These are phyloP conservation scores for Tanytarsus gracilentus DNA, from an alignment of 2,888 invertebrate genomes.

Conservation along the genomic window DNA sequence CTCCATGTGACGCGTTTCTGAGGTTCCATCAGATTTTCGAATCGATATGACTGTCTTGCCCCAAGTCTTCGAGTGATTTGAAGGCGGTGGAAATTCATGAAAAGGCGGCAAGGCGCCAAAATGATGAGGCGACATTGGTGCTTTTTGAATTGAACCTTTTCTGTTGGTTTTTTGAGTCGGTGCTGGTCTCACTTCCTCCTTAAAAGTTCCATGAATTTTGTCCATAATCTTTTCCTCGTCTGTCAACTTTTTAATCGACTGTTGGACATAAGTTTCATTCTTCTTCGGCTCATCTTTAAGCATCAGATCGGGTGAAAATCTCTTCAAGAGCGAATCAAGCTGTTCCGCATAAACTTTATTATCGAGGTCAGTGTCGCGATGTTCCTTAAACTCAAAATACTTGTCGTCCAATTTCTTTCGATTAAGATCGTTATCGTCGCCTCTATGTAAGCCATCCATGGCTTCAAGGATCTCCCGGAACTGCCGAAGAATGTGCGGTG, in stretches of 20 bases:
- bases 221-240: conserved; percentile 42
- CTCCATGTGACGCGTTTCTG: conserved; percentile 49
- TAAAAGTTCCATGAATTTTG: conserved; percentile 40
- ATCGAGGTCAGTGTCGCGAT: conserved; percentile 15
- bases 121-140: conserved; percentile 33
- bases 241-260: conserved; percentile 35
- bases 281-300: conserved; percentile 31
- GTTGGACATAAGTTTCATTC: conserved; percentile 31
- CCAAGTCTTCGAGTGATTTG: conserved; percentile 39
- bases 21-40: conserved; percentile 49
- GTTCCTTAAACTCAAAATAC: conserved; percentile 9
- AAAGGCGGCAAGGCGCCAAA: conserved; percentile 34
- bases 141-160: conserved; percentile 36
- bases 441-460: not conserved
- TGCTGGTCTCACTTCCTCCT: conserved; percentile 32
- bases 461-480: conserved; percentile 14
- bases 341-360: conserved; percentile 38
- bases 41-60: conserved; percentile 48
- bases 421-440: not conserved
- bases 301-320: conserved; percentile 36
- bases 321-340: conserved; percentile 40
- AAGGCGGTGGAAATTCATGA: conserved; percentile 32
- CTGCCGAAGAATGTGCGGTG: not conserved
- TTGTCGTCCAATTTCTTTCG: conserved; percentile 4
- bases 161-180: too few relatives aligned